Conservation (phyloP, 2,888 invertebrate genomes). For the Ichneumoninae sp. region DNA sequence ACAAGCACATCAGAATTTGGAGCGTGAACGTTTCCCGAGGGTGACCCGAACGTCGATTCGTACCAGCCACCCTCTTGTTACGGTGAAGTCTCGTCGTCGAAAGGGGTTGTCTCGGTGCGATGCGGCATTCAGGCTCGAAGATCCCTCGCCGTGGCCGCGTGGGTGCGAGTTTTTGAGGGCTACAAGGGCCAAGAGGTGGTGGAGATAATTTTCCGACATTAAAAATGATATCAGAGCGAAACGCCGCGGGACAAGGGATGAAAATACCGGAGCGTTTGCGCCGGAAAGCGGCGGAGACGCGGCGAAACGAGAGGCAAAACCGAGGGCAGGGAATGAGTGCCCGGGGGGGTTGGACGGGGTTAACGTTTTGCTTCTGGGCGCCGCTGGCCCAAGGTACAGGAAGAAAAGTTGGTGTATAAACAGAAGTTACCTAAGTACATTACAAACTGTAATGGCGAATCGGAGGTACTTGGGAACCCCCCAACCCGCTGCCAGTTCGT, state of each 20-base stretch:
- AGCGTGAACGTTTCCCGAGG: neutral
- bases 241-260: slow-evolving; percentile 78
- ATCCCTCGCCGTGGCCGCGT: neutral
- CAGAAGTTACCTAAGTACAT: slow-evolving; percentile 84
- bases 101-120: slow-evolving; percentile 19
- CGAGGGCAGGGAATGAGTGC: slow-evolving; percentile 64
- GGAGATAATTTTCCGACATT: slow-evolving; percentile 82
- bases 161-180: slow-evolving; percentile 5
- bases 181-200: slow-evolving; percentile 64
- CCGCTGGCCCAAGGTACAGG: slow-evolving; percentile 42
- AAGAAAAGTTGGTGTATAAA: slow-evolving; percentile 84
- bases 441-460: slow-evolving; percentile 84
- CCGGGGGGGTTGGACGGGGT: slow-evolving; percentile 63
- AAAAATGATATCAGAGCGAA: slow-evolving; percentile 82
- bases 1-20: neutral
- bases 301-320: slow-evolving; percentile 71
- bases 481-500: slow-evolving; percentile 65
- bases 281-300: slow-evolving; percentile 37
- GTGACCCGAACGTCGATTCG: neutral
- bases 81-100: slow-evolving; percentile 2
- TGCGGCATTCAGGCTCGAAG: slow-evolving; percentile 13
- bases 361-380: slow-evolving; percentile 52
- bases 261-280: slow-evolving; percentile 72
- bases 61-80: neutral
- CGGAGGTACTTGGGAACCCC: slow-evolving; percentile 74